These are phyloP conservation scores for Augochlorella aurata DNA, from an alignment of 2,888 invertebrate species.

Conservation along the genomic window DNA sequence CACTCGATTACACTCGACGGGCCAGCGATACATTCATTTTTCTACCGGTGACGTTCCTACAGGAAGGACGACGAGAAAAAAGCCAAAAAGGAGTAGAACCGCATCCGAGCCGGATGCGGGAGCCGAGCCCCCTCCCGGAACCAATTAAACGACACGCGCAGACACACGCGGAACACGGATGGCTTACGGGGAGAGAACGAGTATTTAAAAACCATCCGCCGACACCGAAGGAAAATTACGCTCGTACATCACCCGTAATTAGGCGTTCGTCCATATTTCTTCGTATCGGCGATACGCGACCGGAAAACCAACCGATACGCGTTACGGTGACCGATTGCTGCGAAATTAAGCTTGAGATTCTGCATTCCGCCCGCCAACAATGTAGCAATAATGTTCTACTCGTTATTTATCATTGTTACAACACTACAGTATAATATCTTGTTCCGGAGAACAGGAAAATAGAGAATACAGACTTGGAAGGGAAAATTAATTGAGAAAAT, in stretches of 20 bases:
- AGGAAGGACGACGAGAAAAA: not conserved
- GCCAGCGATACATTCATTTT: slow-evolving; percentile 6
- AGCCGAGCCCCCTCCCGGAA: not conserved
- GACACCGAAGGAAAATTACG: slow-evolving; percentile 26
- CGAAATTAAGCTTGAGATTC: not conserved
- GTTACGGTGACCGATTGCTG: slow-evolving; percentile 2
- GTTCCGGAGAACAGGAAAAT: no score
- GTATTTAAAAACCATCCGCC: slow-evolving; percentile 31
- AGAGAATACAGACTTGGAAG: no score
- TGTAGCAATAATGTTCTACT: not conserved
- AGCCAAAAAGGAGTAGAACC: not conserved
- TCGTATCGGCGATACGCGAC: slow-evolving; percentile 17
- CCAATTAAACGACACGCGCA: slow-evolving; percentile 32
- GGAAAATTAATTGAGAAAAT: no score
- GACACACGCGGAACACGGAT: slow-evolving; percentile 8
- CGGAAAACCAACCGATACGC: slow-evolving; percentile 10
- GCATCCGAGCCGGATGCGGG: no score
- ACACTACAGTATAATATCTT: no score
- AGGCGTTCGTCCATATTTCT: slow-evolving; percentile 40
- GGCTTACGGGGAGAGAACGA: not conserved
- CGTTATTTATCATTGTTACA: no score
- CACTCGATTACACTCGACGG: slow-evolving; percentile 9
- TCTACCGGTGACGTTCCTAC: not conserved
- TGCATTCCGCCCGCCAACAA: not conserved
- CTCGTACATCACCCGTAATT: slow-evolving; percentile 44